These are phyloP conservation scores for Oncorhynchus gorbuscha DNA, from an alignment of 2,113 vertebrate genomes.

Conservation along the genomic window DNA sequence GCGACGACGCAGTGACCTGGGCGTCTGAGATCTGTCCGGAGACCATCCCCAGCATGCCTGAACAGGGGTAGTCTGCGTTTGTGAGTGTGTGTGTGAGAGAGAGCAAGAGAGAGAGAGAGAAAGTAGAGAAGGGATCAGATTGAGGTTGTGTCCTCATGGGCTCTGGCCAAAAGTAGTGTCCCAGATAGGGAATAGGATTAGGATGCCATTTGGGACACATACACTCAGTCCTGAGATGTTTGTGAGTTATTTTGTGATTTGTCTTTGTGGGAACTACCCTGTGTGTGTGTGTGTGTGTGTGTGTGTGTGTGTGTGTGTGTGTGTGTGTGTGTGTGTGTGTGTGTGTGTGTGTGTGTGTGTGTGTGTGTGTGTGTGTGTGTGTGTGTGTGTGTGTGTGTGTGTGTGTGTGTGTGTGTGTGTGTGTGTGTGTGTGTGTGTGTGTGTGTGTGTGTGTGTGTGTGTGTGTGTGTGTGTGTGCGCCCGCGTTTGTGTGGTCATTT, in stretches of 20 bases:
- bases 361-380: constrained; percentile 10
- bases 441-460: not conserved
- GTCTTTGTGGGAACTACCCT: not conserved
- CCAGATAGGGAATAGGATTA: not conserved
- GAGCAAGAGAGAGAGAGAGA: not conserved
- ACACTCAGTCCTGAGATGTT: not conserved
- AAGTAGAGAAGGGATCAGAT: not conserved
- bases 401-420: not conserved
- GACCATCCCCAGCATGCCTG: constrained; percentile 95
- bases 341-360: constrained; percentile 13
- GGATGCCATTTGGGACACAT: too few species aligned
- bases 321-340: not conserved
- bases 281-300: constrained; percentile 18
- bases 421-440: constrained; percentile 3
- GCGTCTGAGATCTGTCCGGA: constrained; percentile 92
- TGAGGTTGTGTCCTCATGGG: too few species aligned
- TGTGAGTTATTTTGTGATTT: not conserved
- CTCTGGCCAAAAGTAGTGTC: not conserved
- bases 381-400: not conserved
- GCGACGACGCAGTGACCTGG: constrained; percentile 91
- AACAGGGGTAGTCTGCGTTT: constrained; percentile 84
- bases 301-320: constrained; percentile 13
- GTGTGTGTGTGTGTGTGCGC: too few species aligned
- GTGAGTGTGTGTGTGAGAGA: not conserved
- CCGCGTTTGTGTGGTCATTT: not conserved